Evolutionary conservation across 1,140 invertebrate genomes (phyloP).

Genomic region (Belonocnema kinseyi): DNA sequence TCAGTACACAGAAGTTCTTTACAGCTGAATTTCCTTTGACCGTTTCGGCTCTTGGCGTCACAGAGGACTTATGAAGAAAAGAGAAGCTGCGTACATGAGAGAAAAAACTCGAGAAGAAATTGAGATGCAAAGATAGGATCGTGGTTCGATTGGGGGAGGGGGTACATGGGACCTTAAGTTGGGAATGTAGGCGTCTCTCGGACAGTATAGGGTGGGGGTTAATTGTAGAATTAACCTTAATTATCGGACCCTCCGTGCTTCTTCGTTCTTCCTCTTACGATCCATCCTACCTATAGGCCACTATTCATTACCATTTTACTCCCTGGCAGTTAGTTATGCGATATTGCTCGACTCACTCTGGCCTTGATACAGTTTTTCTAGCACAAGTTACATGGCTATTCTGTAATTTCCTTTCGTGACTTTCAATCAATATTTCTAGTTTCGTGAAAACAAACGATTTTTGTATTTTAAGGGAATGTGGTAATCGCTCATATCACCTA

Average conservation of each 20-base stretch:
- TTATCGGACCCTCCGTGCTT: slow-evolving; percentile 49
- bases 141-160: not conserved
- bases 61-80: not conserved
- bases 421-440: no score
- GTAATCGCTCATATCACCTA: no score
- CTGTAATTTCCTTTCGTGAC: not conserved
- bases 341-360: slow-evolving; percentile 26
- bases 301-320: slow-evolving; percentile 24
- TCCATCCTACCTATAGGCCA: slow-evolving; percentile 10
- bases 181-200: slow-evolving; percentile 13
- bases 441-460: no score
- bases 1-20: slow-evolving; percentile 15
- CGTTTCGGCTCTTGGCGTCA: not conserved
- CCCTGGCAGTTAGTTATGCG: slow-evolving; percentile 1
- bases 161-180: slow-evolving; percentile 13
- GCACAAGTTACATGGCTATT: slow-evolving; percentile 35
- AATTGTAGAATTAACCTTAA: slow-evolving; percentile 62
- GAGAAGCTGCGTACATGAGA: not conserved
- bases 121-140: not conserved
- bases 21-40: slow-evolving; percentile 7
- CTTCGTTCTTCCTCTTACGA: slow-evolving; percentile 33
- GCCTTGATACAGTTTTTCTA: slow-evolving; percentile 36
- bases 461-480: no score
- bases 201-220: slow-evolving; percentile 39
- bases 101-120: not conserved